These are phyloP conservation scores for Mechanitis messenoides DNA, from an alignment of 2,888 invertebrate genomes.

Conservation along the genomic window DNA sequence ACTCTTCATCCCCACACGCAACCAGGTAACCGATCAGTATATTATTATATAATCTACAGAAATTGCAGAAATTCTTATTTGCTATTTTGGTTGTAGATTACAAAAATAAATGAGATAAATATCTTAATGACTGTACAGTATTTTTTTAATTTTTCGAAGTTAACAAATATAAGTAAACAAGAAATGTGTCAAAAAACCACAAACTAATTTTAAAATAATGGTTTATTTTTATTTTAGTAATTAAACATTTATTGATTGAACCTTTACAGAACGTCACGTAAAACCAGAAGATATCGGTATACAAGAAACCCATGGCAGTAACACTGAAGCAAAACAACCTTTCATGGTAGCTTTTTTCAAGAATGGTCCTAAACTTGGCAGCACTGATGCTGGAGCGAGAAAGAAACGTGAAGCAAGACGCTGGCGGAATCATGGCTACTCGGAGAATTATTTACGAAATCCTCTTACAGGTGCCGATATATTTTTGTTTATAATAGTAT, in stretches of 20 bases:
- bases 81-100: background rate
- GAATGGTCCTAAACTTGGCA: slow-evolving; percentile 73
- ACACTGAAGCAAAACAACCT: slow-evolving; percentile 86
- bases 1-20: slow-evolving; percentile 84
- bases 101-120: background rate
- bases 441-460: slow-evolving; percentile 73
- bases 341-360: slow-evolving; percentile 95
- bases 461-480: slow-evolving; percentile 68
- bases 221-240: too few species aligned
- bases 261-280: slow-evolving; percentile 81
- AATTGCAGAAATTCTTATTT: too few species aligned
- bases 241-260: background rate
- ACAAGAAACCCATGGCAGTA: slow-evolving; percentile 81
- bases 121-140: too few species aligned
- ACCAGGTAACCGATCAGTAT: slow-evolving; percentile 67
- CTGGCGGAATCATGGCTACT: slow-evolving; percentile 69
- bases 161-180: too few species aligned
- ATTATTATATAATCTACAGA: background rate
- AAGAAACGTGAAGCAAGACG: slow-evolving; percentile 77
- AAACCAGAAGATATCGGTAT: slow-evolving; percentile 91
- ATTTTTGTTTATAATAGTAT: too few species aligned
- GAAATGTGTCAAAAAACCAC: too few species aligned
- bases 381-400: slow-evolving; percentile 74
- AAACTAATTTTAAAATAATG: too few species aligned
- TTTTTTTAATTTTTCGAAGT: too few species aligned